Evolutionary conservation across 2,888 invertebrate genomes (phyloP), one percentile per base, ranked within the genome.

Genomic region (Parnassius glacialis): DNA sequence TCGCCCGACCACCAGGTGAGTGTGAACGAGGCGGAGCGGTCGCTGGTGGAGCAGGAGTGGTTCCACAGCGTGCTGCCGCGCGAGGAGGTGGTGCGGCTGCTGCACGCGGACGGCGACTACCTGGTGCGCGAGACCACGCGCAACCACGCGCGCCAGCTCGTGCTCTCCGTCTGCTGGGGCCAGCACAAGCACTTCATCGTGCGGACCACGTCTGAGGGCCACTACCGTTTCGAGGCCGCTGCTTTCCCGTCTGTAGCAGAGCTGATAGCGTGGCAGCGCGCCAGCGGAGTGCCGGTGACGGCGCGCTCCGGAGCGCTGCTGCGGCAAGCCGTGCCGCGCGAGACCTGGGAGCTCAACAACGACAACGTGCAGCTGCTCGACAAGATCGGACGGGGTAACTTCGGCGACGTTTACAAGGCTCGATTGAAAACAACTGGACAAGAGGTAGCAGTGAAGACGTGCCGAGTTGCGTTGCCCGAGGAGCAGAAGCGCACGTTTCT

Each of bases 151-250:
- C 94, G 96, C 70, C 98, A 98, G 88, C 96, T 97, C 54, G 98
- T 99, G 64, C 90, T 99, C 52, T 98, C 98, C 12, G 98, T 98
- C 1, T 97, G 96, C 83, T 98, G 98, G 98, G 96, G 97, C 64
- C 97, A 97, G 20, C 97, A 98, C 77, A 98, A 98, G 81, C 98
- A 99, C 90, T 99, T 99, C 82, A 98, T 99, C 72, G 98, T 99
- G 64, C 98, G 98, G 92, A 97, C 97, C 13, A 97, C 97, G 2
- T 94, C 95, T 9, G 98, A 97, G 96, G 97, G 97, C 20, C 96
- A 97, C 81, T 98, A 95, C 87, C 93, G 98, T 73, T 98, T 98
- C 84, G 98, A 98, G 87, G 98, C 98, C 2, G 97, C 97, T 7
- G 95, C 97, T 5, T 98, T 97, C 85, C 96, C 97, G 5, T 97